phyloP scores from a whole-genome alignment of 2,888 invertebrate species.

The Amiota mariae region DNA sequence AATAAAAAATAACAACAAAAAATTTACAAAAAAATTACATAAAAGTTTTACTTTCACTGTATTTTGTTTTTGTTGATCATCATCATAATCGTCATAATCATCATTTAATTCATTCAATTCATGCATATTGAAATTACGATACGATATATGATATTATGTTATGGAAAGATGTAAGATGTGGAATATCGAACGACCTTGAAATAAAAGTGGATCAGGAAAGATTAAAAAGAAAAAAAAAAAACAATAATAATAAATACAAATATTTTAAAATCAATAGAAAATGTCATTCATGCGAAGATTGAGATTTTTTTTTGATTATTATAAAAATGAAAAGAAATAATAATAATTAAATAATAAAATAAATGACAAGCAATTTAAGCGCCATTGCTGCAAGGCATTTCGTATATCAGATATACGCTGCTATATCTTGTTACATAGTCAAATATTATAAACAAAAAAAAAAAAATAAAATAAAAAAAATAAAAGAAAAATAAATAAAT shows the following conservation, averaged over 20 bases:
- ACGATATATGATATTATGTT: no score
- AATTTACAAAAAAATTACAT: constrained; percentile 8
- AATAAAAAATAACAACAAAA: constrained; percentile 11
- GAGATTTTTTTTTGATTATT: no score
- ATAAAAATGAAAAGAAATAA: not conserved
- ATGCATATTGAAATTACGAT: constrained; percentile 14
- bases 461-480: no score
- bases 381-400: no score
- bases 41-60: not conserved
- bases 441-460: no score
- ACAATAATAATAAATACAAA: no score
- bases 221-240: not conserved
- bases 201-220: constrained; percentile 9
- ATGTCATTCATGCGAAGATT: no score
- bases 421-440: no score
- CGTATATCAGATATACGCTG: no score
- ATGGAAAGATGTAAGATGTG: constrained; percentile 10
- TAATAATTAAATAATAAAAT: not conserved
- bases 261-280: no score
- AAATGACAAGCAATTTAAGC: constrained; percentile 24
- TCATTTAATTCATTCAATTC: constrained; percentile 11
- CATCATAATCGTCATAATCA: no score
- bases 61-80: constrained; percentile 10
- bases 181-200: constrained; percentile 12
- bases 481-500: no score